phyloP scores from a whole-genome alignment of 2,797 vertebrate genomes.

The Pyrocephalus nanus region DNA sequence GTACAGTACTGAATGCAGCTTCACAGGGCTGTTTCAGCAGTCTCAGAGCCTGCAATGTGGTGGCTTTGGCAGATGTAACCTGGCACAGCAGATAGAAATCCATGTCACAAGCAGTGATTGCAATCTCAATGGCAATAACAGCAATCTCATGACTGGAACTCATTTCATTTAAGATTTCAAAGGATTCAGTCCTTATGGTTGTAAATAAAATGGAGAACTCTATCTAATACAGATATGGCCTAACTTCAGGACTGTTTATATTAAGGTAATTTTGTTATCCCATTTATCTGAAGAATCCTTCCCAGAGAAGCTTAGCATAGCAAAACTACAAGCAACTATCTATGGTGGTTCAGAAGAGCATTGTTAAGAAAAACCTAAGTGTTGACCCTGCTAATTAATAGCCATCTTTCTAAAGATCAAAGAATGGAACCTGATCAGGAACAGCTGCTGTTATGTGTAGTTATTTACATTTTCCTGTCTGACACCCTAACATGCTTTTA shows the following conservation, averaged over 20 bases:
- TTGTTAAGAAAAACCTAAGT: slow-evolving; percentile 26
- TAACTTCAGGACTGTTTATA: not conserved
- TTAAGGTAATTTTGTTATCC: not conserved
- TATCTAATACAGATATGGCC: not conserved
- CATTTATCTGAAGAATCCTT: slow-evolving; percentile 31
- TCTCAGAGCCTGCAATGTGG: not conserved
- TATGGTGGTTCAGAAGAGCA: slow-evolving; percentile 29
- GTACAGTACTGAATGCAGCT: not conserved
- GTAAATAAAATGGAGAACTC: not conserved
- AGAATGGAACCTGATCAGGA: slow-evolving; percentile 53
- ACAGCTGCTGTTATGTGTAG: slow-evolving; percentile 35
- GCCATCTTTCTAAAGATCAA: slow-evolving; percentile 65
- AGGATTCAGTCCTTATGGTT: not conserved
- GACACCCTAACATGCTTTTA: slow-evolving; percentile 50
- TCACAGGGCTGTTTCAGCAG: not conserved
- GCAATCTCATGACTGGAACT: not conserved
- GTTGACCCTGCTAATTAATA: slow-evolving; percentile 57
- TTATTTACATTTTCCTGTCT: slow-evolving; percentile 65
- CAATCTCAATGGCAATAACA: not conserved
- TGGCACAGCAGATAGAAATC: not conserved
- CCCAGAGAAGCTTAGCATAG: slow-evolving; percentile 3
- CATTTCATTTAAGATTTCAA: not conserved
- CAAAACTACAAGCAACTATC: slow-evolving; percentile 14
- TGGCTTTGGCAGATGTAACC: not conserved
- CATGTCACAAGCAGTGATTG: not conserved